Percentiles rank a stretch among this genome's conserved stretches.
These are phyloP conservation scores for Oedothorax gibbosus DNA, from an alignment of 1,140 invertebrate genomes.

Conservation along the genomic window DNA sequence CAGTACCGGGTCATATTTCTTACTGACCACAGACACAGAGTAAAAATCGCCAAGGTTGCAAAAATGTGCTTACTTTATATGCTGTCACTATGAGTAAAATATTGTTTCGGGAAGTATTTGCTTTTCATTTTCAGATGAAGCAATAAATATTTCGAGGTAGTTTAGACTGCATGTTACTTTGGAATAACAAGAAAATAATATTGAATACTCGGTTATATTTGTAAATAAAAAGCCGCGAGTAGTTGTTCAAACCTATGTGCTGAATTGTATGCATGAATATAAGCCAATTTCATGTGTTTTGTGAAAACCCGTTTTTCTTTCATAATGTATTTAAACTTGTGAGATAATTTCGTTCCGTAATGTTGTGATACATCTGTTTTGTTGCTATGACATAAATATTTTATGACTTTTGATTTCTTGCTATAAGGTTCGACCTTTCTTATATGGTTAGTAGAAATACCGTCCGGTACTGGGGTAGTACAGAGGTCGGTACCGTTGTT, in stretches of 20 bases:
- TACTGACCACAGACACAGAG: conserved; percentile 9
- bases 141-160: conserved; percentile 37
- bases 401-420: no score
- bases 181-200: neutral
- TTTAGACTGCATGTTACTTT: conserved; percentile 39
- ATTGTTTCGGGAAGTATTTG: neutral
- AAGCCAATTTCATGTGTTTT: no score
- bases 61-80: conserved; percentile 37
- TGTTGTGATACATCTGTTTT: conserved; percentile 1
- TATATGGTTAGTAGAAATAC: conserved; percentile 17
- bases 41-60: conserved; percentile 28
- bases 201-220: no score
- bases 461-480: conserved; percentile 48
- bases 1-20: conserved; percentile 28
- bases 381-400: neutral
- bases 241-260: no score
- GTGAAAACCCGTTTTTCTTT: no score
- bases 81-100: conserved; percentile 4
- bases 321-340: no score
- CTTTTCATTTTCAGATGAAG: conserved; percentile 24
- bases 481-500: conserved; percentile 10
- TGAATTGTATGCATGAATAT: no score
- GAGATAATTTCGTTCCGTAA: no score
- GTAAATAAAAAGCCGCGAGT: no score
- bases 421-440: conserved; percentile 11